Conservation (phyloP, 2,113 vertebrate species). For the Hepsetus odoe region DNA sequence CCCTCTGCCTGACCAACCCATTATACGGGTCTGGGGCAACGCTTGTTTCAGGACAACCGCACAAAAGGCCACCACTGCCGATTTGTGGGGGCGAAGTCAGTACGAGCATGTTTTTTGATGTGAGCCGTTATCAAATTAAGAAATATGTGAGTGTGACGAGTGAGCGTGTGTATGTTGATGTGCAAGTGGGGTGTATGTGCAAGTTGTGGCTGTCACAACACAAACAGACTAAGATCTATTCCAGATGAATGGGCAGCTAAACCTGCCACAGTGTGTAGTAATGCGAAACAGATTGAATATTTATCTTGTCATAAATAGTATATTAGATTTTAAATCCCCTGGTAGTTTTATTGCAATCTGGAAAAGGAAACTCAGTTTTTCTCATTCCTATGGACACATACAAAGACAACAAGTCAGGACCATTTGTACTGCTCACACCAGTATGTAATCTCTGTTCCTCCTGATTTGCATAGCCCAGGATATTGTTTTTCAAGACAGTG, state of each 20-base stretch:
- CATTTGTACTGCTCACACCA: neutral
- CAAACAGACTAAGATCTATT: neutral
- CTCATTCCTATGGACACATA: conserved; percentile 25
- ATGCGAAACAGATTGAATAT: conserved; percentile 35
- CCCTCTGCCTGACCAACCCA: conserved; percentile 66
- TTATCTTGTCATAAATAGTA: conserved; percentile 17
- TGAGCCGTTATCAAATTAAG: conserved; percentile 57
- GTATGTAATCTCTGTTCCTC: too few species aligned
- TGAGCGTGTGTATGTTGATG: neutral
- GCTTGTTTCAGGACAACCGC: conserved; percentile 41
- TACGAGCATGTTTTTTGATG: conserved; percentile 47
- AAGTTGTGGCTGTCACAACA: conserved; percentile 4
- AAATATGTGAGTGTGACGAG: conserved; percentile 35
- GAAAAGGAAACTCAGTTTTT: conserved; percentile 31
- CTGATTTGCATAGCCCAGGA: too few species aligned
- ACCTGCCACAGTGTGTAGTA: conserved; percentile 15
- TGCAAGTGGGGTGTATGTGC: conserved; percentile 9
- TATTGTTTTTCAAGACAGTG: too few species aligned
- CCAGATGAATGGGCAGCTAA: conserved; percentile 3
- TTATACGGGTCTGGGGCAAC: conserved; percentile 61
- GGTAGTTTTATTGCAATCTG: conserved; percentile 13
- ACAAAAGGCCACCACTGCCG: conserved; percentile 51
- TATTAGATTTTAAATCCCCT: conserved; percentile 20
- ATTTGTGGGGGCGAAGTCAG: conserved; percentile 52
- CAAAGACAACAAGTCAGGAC: conserved; percentile 3